Conservation (phyloP, 1,140 invertebrate genomes). For the Saccostrea glomerata region DNA sequence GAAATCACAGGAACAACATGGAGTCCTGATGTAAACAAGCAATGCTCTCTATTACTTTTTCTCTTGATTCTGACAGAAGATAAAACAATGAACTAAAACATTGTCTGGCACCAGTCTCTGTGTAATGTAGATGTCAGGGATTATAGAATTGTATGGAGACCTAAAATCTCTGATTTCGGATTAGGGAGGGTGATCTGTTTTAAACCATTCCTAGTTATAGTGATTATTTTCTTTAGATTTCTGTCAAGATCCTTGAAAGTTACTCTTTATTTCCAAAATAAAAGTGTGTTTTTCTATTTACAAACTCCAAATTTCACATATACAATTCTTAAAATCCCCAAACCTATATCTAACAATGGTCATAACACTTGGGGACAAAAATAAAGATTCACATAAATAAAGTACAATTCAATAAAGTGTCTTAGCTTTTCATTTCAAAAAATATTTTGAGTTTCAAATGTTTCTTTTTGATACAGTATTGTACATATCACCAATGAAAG, state of each 20-base stretch:
- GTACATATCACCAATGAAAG: no score
- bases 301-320: no score
- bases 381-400: no score
- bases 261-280: neutral
- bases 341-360: no score
- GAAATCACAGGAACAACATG: slow-evolving; percentile 12
- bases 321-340: no score
- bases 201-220: neutral
- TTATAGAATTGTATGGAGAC: slow-evolving; percentile 12
- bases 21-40: slow-evolving; percentile 30
- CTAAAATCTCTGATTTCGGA: neutral
- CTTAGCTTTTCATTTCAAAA: no score
- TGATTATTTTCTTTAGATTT: slow-evolving; percentile 20
- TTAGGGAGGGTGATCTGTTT: neutral
- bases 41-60: slow-evolving; percentile 17
- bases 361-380: no score
- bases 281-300: no score
- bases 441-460: no score
- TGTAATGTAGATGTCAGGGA: slow-evolving; percentile 12
- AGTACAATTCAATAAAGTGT: no score
- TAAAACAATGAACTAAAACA: slow-evolving; percentile 38
- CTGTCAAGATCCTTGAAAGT: neutral
- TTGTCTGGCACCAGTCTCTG: slow-evolving; percentile 32
- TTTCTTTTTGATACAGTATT: no score
- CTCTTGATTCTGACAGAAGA: slow-evolving; percentile 31